Conservation (phyloP, 2,113 vertebrate species). For the Lasiurus cinereus region DNA sequence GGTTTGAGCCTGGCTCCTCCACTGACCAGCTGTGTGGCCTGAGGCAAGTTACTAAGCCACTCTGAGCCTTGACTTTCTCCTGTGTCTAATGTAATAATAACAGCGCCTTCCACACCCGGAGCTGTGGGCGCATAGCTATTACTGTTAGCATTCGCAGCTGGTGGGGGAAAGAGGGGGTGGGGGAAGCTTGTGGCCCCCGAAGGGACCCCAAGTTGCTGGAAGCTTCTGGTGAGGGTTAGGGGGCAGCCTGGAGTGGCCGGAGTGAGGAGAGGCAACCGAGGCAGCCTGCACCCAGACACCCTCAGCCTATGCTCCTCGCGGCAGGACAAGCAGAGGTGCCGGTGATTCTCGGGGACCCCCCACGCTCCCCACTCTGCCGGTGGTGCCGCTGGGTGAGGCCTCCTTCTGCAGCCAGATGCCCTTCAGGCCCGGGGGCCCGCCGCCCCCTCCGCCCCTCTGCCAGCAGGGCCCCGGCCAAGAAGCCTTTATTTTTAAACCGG, state of each 20-base stretch:
- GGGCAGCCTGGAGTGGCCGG: background rate
- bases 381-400: background rate
- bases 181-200: background rate
- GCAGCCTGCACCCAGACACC: background rate
- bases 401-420: slow-evolving; percentile 44
- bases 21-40: background rate
- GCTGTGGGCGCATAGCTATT: too few species aligned
- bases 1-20: background rate
- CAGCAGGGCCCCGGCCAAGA: slow-evolving; percentile 82
- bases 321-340: background rate
- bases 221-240: background rate
- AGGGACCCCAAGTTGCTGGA: background rate
- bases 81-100: background rate
- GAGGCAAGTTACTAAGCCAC: background rate
- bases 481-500: slow-evolving; percentile 88
- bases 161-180: too few species aligned
- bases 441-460: slow-evolving; percentile 60
- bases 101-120: rapidly evolving
- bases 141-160: background rate
- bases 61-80: background rate
- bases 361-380: background rate
- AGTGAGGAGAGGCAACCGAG: background rate
- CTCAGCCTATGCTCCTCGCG: background rate
- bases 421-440: slow-evolving; percentile 4
- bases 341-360: background rate